Conservation (phyloP, 2,113 vertebrate genomes). For the Oxygymnocypris stewartii region DNA sequence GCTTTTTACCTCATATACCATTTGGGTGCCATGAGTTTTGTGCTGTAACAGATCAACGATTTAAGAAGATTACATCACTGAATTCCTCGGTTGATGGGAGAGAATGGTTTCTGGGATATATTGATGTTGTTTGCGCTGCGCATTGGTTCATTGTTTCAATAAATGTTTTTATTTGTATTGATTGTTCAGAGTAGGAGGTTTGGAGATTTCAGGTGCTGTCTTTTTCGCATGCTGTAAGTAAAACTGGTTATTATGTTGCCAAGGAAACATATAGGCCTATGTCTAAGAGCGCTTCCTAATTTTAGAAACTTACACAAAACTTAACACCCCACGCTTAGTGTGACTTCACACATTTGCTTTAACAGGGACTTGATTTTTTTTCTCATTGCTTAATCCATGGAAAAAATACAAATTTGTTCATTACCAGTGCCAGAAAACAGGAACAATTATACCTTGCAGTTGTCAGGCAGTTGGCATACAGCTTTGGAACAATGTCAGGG, state of each 20-base stretch:
- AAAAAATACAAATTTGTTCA: neutral
- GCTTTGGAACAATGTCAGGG: neutral
- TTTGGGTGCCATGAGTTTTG: conserved; percentile 2
- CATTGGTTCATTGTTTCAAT: neutral
- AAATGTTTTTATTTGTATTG: neutral
- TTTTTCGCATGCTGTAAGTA: neutral
- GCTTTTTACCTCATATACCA: neutral
- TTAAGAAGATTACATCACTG: neutral
- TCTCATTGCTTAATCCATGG: neutral
- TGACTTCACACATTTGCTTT: neutral
- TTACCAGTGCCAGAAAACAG: neutral
- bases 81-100: neutral
- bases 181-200: neutral
- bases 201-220: neutral
- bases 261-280: neutral
- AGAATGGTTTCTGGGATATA: neutral
- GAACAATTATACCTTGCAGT: neutral
- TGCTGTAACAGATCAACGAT: neutral
- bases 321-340: neutral
- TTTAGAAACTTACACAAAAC: conserved; percentile 4
- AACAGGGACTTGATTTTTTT: neutral
- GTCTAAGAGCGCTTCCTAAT: conserved; percentile 18
- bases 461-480: neutral
- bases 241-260: neutral
- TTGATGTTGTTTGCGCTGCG: neutral